Conservation (phyloP, 2,888 invertebrate species). For the Acronicta alni region DNA sequence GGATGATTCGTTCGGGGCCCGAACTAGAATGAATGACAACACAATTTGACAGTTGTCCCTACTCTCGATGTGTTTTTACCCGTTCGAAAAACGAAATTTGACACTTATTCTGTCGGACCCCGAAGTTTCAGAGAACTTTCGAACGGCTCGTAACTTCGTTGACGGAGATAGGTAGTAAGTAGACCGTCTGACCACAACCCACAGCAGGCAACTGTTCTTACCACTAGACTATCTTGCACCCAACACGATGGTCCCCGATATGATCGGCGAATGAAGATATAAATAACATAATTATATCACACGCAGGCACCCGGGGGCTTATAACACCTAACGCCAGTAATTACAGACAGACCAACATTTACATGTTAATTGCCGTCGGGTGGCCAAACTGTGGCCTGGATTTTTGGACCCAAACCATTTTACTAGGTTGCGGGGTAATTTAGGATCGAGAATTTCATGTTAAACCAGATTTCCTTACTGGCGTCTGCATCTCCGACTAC, state of each 20-base stretch:
- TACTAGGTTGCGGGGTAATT: slow-evolving; percentile 5
- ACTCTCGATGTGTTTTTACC: too few species aligned
- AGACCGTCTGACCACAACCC: too few species aligned
- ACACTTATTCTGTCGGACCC: too few species aligned
- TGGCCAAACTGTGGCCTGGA: slow-evolving; percentile 41
- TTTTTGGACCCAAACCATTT: slow-evolving; percentile 27
- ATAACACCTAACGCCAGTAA: slow-evolving; percentile 57
- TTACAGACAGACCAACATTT: slow-evolving; percentile 48
- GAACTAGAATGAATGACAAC: too few species aligned
- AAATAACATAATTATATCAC: slow-evolving; percentile 57
- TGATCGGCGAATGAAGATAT: slow-evolving; percentile 58
- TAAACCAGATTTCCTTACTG: too few species aligned
- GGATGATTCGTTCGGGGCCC: too few species aligned
- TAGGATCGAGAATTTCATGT: not conserved
- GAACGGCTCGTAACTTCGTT: too few species aligned
- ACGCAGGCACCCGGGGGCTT: slow-evolving; percentile 38
- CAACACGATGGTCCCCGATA: slow-evolving; percentile 40
- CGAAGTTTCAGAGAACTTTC: too few species aligned
- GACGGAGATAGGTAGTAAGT: too few species aligned
- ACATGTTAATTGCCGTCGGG: slow-evolving; percentile 53
- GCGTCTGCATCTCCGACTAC: too few species aligned
- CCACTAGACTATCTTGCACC: slow-evolving; percentile 1
- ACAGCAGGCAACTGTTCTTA: not conserved
- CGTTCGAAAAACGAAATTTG: too few species aligned
- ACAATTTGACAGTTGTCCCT: too few species aligned